Evolutionary conservation across 2,797 vertebrate genomes (phyloP), one percentile per base, ranked within the genome.

Genomic region (Darevskia mixta): DNA sequence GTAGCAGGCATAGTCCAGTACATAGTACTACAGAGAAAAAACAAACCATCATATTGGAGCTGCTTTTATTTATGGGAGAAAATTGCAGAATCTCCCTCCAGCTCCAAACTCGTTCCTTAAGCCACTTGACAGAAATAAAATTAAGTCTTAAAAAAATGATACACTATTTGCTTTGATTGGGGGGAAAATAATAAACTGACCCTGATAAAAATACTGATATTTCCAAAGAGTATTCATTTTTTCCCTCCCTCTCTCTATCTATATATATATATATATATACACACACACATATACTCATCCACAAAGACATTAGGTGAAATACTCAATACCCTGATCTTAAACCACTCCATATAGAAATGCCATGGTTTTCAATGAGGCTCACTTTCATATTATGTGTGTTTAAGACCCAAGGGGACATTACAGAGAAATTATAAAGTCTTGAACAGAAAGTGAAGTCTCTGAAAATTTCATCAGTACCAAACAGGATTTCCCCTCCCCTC

Each of bases 401-500:
- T 90, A 94, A 90, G 75, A 82, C 89, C 88, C 92, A 90, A 89
- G 92, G 92, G 89, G 88, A 79, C 41, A 86, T 91, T 91, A 87
- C 85, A 79, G 92, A 95, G 38, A 90, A 88, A 86, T 92, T 85
- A 92, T 92, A 94, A 94, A 87, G 76, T 86, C 0, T 76, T 79
- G 83, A 78, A 85, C 25, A 90, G 77, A 93, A 94, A 92, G 45
- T 4, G 2, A 93, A 91, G 82, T 2, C 2, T 94, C 10, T 76
- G 80, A 83, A 80, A 89, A 94, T 32, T 79, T 87, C 38, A 82
- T 2, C 41, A 82, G 43, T 43, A 67, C 8, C 29, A 49, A n/a
- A 80, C 38, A 87, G 38, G 73, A 8, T 79, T 38, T 11, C 86
- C 71, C 49, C 49, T 2, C 2, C 49, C 49, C 49, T 3, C 49